Percentiles rank a stretch among this genome's conserved stretches.
These are phyloP conservation scores for Orientallactaga sibirica DNA, from an alignment of 2,797 vertebrate genomes.

Conservation along the genomic window DNA sequence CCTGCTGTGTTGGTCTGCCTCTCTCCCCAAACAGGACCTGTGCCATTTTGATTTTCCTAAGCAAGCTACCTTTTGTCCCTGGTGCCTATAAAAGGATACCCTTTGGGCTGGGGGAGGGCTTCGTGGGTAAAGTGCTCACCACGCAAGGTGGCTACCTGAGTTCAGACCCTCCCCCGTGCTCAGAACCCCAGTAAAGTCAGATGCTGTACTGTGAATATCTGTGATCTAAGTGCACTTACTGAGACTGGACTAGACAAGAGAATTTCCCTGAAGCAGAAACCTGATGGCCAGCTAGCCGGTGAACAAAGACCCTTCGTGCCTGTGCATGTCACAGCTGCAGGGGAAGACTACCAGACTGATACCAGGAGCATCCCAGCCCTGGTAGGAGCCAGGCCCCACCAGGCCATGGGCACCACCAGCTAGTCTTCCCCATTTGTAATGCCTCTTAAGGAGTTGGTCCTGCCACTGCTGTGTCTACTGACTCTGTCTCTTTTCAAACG, in stretches of 20 bases:
- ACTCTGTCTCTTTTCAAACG: constrained; percentile 53
- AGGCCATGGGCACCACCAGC: background rate
- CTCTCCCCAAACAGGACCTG: background rate
- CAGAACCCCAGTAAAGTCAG: too few relatives aligned
- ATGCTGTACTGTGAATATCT: too few relatives aligned
- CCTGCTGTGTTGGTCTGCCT: background rate
- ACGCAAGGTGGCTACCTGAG: too few relatives aligned
- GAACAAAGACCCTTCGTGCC: background rate
- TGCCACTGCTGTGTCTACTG: background rate
- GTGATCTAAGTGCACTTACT: too few relatives aligned
- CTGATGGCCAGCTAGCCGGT: too few relatives aligned
- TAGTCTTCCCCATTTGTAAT: background rate
- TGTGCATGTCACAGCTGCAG: constrained; percentile 17
- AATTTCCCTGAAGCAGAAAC: too few relatives aligned
- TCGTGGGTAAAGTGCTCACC: too few relatives aligned
- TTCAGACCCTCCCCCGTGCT: too few relatives aligned
- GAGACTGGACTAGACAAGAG: too few relatives aligned
- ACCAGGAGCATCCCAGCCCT: background rate
- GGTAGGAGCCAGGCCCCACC: background rate
- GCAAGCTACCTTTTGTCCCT: constrained; percentile 10
- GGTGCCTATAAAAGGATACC: constrained; percentile 19
- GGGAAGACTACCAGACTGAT: background rate
- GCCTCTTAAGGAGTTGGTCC: background rate
- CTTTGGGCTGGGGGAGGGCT: background rate
- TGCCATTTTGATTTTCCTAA: constrained; percentile 47